A percentile compares a stretch with the other conserved stretches of the same genome.
Conservation (phyloP, 2,888 invertebrate species). For the Mythimna impura region DNA sequence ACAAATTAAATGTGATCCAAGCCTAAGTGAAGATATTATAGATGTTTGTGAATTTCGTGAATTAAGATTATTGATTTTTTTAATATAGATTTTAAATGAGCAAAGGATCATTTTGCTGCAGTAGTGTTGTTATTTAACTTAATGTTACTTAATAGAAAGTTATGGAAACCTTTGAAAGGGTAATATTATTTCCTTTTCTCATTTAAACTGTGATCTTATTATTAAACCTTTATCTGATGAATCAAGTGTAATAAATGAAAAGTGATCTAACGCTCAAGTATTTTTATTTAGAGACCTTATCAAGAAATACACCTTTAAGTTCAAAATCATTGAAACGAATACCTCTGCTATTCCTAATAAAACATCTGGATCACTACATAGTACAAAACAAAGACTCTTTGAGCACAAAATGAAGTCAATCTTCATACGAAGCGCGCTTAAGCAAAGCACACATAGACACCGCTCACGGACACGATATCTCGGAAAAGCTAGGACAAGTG, state of each 20-base stretch:
- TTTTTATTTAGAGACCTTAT: slow-evolving; percentile 25
- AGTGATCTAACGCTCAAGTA: slow-evolving; percentile 44
- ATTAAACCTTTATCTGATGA: slow-evolving; percentile 70
- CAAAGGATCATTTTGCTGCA: slow-evolving; percentile 74
- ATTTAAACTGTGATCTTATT: slow-evolving; percentile 79
- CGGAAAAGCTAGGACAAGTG: too few relatives aligned
- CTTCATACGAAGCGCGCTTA: too few relatives aligned
- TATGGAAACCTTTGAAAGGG: slow-evolving; percentile 58
- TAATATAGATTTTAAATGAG: slow-evolving; percentile 76
- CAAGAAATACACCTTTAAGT: too few relatives aligned
- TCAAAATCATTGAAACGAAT: neutral
- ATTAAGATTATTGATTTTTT: slow-evolving; percentile 47
- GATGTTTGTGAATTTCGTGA: slow-evolving; percentile 58
- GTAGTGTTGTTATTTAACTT: slow-evolving; percentile 68
- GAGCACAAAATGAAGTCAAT: too few relatives aligned
- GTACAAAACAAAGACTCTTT: too few relatives aligned
- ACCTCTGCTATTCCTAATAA: neutral
- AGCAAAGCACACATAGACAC: too few relatives aligned
- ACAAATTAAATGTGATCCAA: slow-evolving; percentile 34
- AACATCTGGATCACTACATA: too few relatives aligned
- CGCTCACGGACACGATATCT: too few relatives aligned
- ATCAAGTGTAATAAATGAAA: slow-evolving; percentile 77
- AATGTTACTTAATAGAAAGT: slow-evolving; percentile 50
- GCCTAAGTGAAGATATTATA: slow-evolving; percentile 34
- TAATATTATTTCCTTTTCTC: slow-evolving; percentile 78